Evolutionary conservation across 2,888 invertebrate species (phyloP).

Genomic region (Digitonthophagus gazella): DNA sequence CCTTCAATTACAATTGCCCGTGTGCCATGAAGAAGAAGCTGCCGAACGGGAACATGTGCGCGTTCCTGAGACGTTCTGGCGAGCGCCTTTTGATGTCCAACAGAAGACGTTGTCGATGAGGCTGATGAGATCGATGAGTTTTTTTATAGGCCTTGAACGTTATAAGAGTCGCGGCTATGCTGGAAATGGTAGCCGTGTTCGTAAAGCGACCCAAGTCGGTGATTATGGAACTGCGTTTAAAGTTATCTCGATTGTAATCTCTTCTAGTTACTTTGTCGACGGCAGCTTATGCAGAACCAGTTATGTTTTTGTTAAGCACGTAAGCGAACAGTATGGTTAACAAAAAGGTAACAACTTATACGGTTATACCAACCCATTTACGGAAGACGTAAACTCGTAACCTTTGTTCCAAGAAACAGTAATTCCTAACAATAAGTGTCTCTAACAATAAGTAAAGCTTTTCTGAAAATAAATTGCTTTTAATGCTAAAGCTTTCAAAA

Average conservation of each 20-base stretch:
- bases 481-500: not conserved
- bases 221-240: not conserved
- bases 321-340: not conserved
- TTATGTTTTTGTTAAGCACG: not conserved
- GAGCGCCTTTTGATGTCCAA: not conserved
- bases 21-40: slow-evolving; percentile 26
- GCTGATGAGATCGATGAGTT: not conserved
- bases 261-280: not conserved
- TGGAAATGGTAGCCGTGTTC: not conserved
- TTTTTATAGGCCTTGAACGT: not conserved
- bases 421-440: not conserved
- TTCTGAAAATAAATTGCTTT: not conserved
- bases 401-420: not conserved
- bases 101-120: not conserved
- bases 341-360: not conserved
- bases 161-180: not conserved
- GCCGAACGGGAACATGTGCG: slow-evolving; percentile 9
- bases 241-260: not conserved
- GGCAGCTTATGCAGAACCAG: not conserved
- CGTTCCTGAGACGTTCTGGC: slow-evolving; percentile 9
- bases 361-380: not conserved
- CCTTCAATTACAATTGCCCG: slow-evolving; percentile 33
- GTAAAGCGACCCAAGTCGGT: not conserved
- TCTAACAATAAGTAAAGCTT: not conserved
- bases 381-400: not conserved